Base-by-base conservation (phyloP, 2,888 invertebrate species). In the Macaria notata region DNA sequence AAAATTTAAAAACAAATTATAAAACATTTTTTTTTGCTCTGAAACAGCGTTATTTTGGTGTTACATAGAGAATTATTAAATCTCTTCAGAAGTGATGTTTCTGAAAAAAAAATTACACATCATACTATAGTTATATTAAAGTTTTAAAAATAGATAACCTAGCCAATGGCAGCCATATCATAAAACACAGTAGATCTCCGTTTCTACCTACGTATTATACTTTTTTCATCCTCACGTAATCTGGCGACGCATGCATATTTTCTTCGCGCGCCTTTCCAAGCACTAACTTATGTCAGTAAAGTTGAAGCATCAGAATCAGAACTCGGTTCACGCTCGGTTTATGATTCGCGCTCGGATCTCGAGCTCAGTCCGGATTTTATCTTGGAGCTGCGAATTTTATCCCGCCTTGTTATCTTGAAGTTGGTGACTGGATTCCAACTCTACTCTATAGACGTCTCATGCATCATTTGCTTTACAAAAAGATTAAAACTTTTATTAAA, bases 301-400 rank as follows among this genome's bases (percentile, higher is more conserved):
- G 51, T 59, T 59, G 9, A 51, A 55, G 59, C 59, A 59, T 54
- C 49, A 58, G 54, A 54, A 58, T 51, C 54, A 48, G 54, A 46
- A 49, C 54, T 46, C 46, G 49, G 58, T 51, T 59, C 50, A 54
- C 47, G 54, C 47, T 48, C 59, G 54, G 54, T 59, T 59, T 59
- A 59, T 54, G 54, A 49, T 51, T 55, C 51, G 59, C 45, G 54
- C 51, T 55, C 44, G 54, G 48, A 59, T 54, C 51, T 55, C 42
- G 36, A 59, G 48, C 36, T 55, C 46, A 54, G 54, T 54, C 59
- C 59, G 54, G 59, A 59, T 59, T 59, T 59, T 55, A 59, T 54
- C 54, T 59, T 49, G 48, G 36, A 59, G 54, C 59, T 59, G 59
- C 54, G 51, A 59, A 59, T 59, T 59, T 54, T 51, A 59, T 51